Percentiles rank a stretch among this genome's conserved stretches.
Evolutionary conservation across 1,140 invertebrate genomes (phyloP).

Genomic region (Zaprionus inermis): DNA sequence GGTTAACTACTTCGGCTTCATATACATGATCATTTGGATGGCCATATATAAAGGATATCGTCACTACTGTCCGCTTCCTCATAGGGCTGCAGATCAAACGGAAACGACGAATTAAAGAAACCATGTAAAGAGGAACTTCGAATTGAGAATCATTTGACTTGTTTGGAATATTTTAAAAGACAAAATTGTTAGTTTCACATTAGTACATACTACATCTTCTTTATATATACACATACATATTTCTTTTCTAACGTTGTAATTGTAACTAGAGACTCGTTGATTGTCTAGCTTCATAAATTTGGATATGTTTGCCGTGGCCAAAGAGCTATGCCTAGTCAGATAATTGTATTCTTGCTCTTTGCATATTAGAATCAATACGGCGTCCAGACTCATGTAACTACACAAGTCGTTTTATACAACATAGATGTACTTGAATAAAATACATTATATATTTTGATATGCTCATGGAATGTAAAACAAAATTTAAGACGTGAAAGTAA

Average conservation of each 20-base stretch:
- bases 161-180: background rate
- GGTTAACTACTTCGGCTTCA: slow-evolving; percentile 88
- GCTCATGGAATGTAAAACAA: slow-evolving; percentile 46
- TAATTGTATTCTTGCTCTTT: slow-evolving; percentile 31
- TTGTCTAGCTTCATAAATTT: slow-evolving; percentile 19
- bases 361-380: slow-evolving; percentile 9
- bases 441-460: slow-evolving; percentile 69
- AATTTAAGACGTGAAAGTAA: slow-evolving; percentile 30
- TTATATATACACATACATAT: slow-evolving; percentile 3
- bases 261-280: slow-evolving; percentile 46
- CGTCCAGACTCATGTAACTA: slow-evolving; percentile 51
- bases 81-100: background rate
- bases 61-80: background rate
- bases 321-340: slow-evolving; percentile 40
- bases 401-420: slow-evolving; percentile 62
- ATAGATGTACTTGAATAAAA: slow-evolving; percentile 32
- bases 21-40: slow-evolving; percentile 87
- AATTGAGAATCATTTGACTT: background rate
- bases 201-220: background rate
- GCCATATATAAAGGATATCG: slow-evolving; percentile 47
- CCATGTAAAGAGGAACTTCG: background rate
- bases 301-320: slow-evolving; percentile 22
- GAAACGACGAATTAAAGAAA: background rate
- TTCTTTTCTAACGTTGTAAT: slow-evolving; percentile 24
- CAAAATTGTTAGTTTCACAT: background rate